phyloP scores from a whole-genome alignment of 2,113 vertebrate species.

The Delphinus delphis region DNA sequence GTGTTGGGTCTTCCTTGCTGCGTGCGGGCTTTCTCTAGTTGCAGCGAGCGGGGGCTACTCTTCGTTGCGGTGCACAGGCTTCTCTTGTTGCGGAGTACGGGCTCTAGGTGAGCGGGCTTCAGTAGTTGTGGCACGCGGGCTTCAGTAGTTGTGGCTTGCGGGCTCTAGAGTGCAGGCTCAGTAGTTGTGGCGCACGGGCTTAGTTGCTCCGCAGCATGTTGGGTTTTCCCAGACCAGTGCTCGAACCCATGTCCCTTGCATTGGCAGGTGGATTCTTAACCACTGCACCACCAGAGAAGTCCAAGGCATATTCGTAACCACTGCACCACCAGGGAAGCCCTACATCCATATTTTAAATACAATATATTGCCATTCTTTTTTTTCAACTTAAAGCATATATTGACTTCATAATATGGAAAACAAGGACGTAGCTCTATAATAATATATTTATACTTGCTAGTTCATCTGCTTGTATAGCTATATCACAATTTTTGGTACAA shows the following conservation, averaged over 20 bases:
- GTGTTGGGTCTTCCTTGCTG: not conserved
- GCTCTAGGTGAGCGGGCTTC: not conserved
- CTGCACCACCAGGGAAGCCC: too few relatives aligned
- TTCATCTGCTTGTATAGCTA: not conserved
- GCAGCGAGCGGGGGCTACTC: not conserved
- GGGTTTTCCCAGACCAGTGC: not conserved
- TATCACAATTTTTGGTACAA: not conserved
- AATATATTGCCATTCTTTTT: not conserved
- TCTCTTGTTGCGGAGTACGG: not conserved
- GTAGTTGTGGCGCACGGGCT: not conserved
- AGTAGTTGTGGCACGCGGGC: not conserved
- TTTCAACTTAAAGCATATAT: not conserved
- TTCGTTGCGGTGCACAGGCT: not conserved
- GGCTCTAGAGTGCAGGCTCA: not conserved
- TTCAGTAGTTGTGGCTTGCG: not conserved
- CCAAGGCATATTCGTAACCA: not conserved
- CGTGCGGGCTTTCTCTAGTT: not conserved
- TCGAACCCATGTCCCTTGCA: not conserved
- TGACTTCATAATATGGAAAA: not conserved
- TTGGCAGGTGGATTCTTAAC: not conserved
- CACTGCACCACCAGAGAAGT: not conserved
- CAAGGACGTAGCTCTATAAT: not conserved
- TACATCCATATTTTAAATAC: not conserved
- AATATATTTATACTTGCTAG: not conserved
- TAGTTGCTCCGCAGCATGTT: not conserved